Evolutionary conservation across 2,797 vertebrate species (phyloP), one percentile per base, ranked within the genome.

Genomic region (Micropoecilia bifurca): DNA sequence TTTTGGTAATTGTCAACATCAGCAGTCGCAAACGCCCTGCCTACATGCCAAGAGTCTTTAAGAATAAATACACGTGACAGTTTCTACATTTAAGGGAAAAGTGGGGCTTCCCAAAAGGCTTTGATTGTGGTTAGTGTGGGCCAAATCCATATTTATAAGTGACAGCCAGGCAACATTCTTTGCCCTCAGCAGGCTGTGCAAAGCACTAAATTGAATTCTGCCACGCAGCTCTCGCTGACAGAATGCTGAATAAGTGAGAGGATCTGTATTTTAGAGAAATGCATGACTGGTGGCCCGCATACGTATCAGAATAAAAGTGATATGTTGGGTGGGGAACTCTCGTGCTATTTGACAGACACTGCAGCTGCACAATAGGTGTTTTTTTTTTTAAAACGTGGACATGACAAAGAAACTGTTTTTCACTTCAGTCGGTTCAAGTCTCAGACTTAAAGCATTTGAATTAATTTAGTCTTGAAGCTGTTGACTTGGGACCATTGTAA

Each of bases 241-340:
- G 94, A 94, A 94, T 95, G 92, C 94, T 94, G 93, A 95, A 94
- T 95, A 95, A 95, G 93, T 93, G 91, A 92, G 90, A 93, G 85
- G 92, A 93, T 93, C 86, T 93, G 93, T 94, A 92, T 92, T 94
- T 94, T 89, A 91, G 88, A 87, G 82, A 90, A 94, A 93, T 84
- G 92, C 93, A 92, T 92, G 91, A 90, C 87, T 89, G 89, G 88
- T 91, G 91, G 92, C 83, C 91, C 50, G 59, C 88, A 88, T 82
- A 82, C 82, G 79, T 78, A 92, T 91, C 91, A 88, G 90, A 94
- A 93, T 93, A 90, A 90, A 91, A 90, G 90, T 84, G 80, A 93
- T 89, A 91, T 88, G 89, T 88, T 87, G 90, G 88, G 59, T 80
- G 76, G 87, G 89, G 89, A 91, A 89, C 88, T 84, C 74, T 83